Conservation (phyloP, 2,113 vertebrate species). For the Lophochroa leadbeateri region DNA sequence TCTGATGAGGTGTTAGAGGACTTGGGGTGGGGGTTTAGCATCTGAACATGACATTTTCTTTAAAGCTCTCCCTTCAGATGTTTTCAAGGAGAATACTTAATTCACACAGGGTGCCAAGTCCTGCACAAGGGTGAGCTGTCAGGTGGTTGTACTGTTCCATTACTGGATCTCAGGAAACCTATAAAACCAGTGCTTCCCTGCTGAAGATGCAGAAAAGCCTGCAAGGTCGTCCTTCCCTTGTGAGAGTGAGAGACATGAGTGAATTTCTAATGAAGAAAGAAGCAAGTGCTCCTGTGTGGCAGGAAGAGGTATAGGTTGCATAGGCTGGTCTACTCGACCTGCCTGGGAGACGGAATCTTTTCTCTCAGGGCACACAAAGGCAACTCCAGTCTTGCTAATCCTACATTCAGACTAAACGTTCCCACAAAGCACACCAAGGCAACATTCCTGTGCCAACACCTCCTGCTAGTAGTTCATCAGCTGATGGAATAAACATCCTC, state of each 20-base stretch:
- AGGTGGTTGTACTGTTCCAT: neutral
- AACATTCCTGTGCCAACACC: neutral
- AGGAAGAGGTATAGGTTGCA: neutral
- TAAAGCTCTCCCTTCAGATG: neutral
- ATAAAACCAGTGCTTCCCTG: neutral
- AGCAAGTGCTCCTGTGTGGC: neutral
- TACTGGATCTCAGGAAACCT: neutral
- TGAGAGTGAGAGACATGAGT: neutral
- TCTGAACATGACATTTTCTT: neutral
- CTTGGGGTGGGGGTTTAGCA: accelerated
- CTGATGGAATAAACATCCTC: neutral
- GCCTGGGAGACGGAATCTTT: neutral
- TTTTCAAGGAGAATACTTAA: constrained; percentile 25
- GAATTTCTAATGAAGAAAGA: neutral
- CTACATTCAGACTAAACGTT: neutral
- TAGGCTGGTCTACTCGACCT: accelerated
- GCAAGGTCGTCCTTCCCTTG: neutral
- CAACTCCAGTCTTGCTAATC: neutral
- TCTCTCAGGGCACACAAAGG: neutral
- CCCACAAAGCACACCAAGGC: neutral
- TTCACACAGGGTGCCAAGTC: neutral
- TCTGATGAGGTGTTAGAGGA: neutral
- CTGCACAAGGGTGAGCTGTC: neutral
- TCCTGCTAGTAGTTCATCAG: neutral
- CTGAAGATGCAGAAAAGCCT: neutral